A percentile compares a stretch with the other conserved stretches of the same genome.
Conservation (phyloP, 2,797 vertebrate species). For the Nothura maculosa region DNA sequence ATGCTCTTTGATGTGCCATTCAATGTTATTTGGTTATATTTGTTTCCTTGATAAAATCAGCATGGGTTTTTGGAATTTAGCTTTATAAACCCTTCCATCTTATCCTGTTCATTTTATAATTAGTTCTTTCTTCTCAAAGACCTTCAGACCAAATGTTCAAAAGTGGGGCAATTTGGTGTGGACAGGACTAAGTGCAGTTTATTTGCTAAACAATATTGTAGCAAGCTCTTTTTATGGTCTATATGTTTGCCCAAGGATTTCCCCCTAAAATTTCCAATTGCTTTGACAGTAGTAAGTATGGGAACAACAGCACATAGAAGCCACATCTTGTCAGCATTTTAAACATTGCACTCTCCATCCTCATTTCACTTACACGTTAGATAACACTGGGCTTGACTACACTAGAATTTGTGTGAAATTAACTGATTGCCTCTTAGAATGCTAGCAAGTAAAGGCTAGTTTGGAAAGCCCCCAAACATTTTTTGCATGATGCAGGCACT, state of each 20-base stretch:
- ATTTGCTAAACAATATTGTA: neutral
- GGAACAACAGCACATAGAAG: neutral
- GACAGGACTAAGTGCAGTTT: neutral
- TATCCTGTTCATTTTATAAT: conserved; percentile 18
- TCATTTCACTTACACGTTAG: neutral
- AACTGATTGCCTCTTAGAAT: conserved; percentile 25
- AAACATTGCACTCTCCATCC: neutral
- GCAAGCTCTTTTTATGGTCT: neutral
- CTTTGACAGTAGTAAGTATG: neutral
- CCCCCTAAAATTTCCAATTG: neutral
- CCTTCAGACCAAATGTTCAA: neutral
- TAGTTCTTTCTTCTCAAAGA: neutral
- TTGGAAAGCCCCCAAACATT: conserved; percentile 48
- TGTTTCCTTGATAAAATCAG: conserved; percentile 57
- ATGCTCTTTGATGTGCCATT: conserved; percentile 42
- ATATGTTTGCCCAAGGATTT: neutral
- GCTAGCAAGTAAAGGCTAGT: neutral
- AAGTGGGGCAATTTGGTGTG: neutral
- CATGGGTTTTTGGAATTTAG: neutral
- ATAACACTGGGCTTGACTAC: conserved; percentile 23
- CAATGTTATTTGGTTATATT: conserved; percentile 37
- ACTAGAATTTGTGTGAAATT: conserved; percentile 53
- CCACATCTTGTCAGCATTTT: neutral
- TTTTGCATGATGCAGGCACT: neutral
- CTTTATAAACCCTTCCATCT: conserved; percentile 5